Percentiles rank a stretch among this genome's conserved stretches.
These are phyloP conservation scores for Euura saliciscinereae DNA, from an alignment of 1,140 invertebrate genomes.

Conservation along the genomic window DNA sequence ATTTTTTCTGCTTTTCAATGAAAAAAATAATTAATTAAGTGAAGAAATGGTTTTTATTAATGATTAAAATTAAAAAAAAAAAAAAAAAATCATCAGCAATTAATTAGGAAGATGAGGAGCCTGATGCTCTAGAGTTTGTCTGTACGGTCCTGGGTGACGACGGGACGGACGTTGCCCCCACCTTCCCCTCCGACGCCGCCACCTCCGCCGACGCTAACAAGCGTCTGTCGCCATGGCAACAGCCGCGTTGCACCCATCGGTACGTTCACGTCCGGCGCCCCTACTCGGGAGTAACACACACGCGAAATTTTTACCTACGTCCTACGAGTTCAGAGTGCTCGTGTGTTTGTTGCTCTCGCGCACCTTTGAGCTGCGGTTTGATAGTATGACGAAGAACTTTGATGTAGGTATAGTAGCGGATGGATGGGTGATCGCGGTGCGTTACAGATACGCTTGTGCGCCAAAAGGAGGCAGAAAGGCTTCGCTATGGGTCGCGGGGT, in stretches of 20 bases:
- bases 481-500: no score
- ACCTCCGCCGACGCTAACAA: conserved; percentile 41
- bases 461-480: no score
- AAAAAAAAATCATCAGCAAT: neutral
- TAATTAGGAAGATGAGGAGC: neutral
- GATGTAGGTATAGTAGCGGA: no score
- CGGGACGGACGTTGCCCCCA: conserved; percentile 58
- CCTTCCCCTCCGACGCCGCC: conserved; percentile 48
- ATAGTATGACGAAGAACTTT: no score
- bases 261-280: conserved; percentile 28
- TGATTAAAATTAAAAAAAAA: no score
- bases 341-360: neutral
- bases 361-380: neutral
- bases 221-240: conserved; percentile 62
- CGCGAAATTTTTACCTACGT: no score
- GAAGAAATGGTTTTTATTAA: no score
- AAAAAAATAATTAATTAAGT: no score
- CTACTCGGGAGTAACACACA: conserved; percentile 20
- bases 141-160: conserved; percentile 52
- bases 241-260: conserved; percentile 55
- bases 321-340: no score
- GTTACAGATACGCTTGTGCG: no score
- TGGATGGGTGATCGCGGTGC: no score
- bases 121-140: conserved; percentile 21
- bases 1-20: no score